Base-by-base conservation (phyloP, 2,888 invertebrate species). In the Drosophila formosana region DNA sequence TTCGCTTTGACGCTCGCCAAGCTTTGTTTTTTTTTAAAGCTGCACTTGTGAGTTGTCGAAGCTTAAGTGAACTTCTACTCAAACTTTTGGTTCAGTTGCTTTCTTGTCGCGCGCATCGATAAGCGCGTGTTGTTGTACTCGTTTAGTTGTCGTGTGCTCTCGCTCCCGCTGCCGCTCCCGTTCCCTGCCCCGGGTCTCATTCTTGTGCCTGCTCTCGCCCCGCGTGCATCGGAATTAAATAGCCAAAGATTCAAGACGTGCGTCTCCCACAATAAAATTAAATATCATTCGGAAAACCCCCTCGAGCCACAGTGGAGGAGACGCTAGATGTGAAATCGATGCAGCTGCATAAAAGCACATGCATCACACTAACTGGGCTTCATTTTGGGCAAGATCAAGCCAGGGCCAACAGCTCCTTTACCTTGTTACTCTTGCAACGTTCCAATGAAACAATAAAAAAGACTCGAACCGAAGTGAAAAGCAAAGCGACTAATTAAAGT, bases 401-500 rank as follows among this genome's bases (percentile, higher is more conserved):
- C 56, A 63, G 9, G 37, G 32, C 57, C 43, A 68, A 51, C 57
- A 30, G 39, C 41, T 56, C 56, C 52, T 57, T 56, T 23, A 28
- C 18, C 28, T 63, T 55, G 55, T 18, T 43, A 43, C 41, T 43
- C 41, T 43, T 45, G 43, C 43, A 55, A 43, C 43, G 43, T 25
- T 56, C 13, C 13, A 56, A 13, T 41, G 55, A 41, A 55, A 64
- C 41, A 41, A 57, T 47, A 41, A 66, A 39, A 65, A 43, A 43
- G 68, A 68, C 68, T 53, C 58, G 37, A 37, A n/a, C 37, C n/a
- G 55, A 80, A 78, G 86, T 80, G 78, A 78, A 85, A 85, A 73
- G 73, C 60, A 78, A 68, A 69, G 55, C 73, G 72, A 76, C 64
- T 75, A 83, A 84, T 72, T 77, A 49, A 77, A 80, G 75, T 76